Conservation (phyloP, 2,888 invertebrate genomes). For the Cosmia trapezina region DNA sequence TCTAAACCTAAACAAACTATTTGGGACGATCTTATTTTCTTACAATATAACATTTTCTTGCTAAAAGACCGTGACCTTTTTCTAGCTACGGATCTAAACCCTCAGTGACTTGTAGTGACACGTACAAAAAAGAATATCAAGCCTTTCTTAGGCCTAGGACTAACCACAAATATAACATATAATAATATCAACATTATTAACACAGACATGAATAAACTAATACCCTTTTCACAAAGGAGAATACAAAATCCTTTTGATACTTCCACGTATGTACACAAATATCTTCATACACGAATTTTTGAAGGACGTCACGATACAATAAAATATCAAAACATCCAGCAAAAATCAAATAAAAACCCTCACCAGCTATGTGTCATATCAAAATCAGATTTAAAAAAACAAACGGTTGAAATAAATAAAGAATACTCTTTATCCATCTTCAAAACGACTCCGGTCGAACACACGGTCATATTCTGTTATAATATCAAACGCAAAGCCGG, state of each 20-base stretch:
- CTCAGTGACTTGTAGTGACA: constrained; percentile 1
- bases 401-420: constrained; percentile 24
- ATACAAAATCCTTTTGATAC: neutral
- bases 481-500: constrained; percentile 58
- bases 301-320: neutral
- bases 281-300: too few species aligned
- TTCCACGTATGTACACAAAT: neutral
- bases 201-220: neutral
- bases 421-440: constrained; percentile 11
- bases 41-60: constrained; percentile 6
- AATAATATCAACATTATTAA: constrained; percentile 2
- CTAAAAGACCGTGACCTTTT: constrained; percentile 14
- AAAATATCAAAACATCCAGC: neutral
- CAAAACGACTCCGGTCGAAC: constrained; percentile 24
- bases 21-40: constrained; percentile 25
- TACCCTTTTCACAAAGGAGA: neutral
- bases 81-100: constrained; percentile 13
- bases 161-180: neutral
- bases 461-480: constrained; percentile 52
- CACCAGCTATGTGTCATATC: neutral
- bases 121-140: constrained; percentile 9
- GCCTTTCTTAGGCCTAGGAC: neutral
- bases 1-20: constrained; percentile 7
- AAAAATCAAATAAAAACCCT: constrained; percentile 6
- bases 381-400: constrained; percentile 25